Evolutionary conservation across 64 coral and sea anemone genomes (phyloP).

Genomic region (Montipora foliosa): DNA sequence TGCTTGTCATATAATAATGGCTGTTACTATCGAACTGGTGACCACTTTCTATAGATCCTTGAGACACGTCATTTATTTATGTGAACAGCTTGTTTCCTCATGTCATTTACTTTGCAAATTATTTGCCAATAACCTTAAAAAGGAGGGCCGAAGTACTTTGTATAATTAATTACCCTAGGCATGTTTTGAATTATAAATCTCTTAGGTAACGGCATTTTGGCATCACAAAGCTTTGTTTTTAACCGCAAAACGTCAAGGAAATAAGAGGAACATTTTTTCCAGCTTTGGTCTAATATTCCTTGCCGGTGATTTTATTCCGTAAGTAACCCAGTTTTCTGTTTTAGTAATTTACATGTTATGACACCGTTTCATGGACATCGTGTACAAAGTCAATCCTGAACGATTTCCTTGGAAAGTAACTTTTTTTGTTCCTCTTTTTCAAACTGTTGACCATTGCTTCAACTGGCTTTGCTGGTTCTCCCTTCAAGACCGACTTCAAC

Average conservation of each 20-base stretch:
- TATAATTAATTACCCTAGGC: background rate
- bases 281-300: background rate
- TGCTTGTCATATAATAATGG: too few relatives aligned
- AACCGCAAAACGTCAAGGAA: background rate
- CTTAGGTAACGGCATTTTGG: background rate
- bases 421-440: background rate
- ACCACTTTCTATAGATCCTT: background rate
- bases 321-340: background rate
- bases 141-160: background rate
- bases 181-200: background rate
- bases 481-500: too few relatives aligned
- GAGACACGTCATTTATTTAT: background rate
- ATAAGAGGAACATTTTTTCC: background rate
- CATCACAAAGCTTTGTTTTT: background rate
- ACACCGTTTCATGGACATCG: background rate
- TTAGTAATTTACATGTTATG: background rate
- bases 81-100: background rate
- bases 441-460: background rate
- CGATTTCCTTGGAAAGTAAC: background rate
- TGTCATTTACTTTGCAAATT: conserved; percentile 23
- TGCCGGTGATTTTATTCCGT: background rate
- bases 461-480: too few relatives aligned
- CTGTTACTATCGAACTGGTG: background rate
- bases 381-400: background rate
- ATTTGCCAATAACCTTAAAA: background rate